A percentile compares a stretch with the other conserved stretches of the same genome.
phyloP scores from a whole-genome alignment of 2,113 vertebrate species.

The Anarrhichthys ocellatus region DNA sequence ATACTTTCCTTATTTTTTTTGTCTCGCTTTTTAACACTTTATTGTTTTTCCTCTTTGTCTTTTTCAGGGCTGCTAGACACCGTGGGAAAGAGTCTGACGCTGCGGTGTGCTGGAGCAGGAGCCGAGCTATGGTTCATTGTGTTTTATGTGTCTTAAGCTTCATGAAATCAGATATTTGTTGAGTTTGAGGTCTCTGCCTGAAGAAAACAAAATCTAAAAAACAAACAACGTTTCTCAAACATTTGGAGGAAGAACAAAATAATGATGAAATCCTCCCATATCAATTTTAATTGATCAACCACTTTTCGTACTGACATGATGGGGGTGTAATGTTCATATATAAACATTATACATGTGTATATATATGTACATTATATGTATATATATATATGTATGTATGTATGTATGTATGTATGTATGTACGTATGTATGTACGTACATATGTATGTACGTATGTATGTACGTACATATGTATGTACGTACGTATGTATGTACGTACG shows the following conservation, averaged over 20 bases:
- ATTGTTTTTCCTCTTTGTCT: conserved; percentile 1
- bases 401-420: too few relatives aligned
- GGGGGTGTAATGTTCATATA: too few relatives aligned
- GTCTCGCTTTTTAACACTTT: background rate
- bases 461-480: too few relatives aligned
- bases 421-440: too few relatives aligned
- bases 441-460: too few relatives aligned
- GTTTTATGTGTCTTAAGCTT: conserved; percentile 10
- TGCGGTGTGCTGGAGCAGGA: conserved; percentile 26
- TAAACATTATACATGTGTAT: too few relatives aligned
- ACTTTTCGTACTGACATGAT: too few relatives aligned
- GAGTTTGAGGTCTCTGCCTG: background rate
- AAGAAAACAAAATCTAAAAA: background rate
- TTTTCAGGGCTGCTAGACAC: conserved; percentile 78
- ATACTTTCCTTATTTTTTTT: background rate
- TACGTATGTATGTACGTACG: too few relatives aligned
- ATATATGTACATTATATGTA: too few relatives aligned
- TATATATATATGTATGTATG: too few relatives aligned
- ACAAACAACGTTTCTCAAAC: background rate
- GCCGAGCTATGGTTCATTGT: conserved; percentile 67
- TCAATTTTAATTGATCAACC: too few relatives aligned
- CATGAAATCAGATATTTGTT: background rate
- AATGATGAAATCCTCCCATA: background rate
- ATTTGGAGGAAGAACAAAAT: background rate
- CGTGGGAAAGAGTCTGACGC: conserved; percentile 1